Conservation (phyloP, 2,888 invertebrate genomes). For the Cylindroiulus punctatus region DNA sequence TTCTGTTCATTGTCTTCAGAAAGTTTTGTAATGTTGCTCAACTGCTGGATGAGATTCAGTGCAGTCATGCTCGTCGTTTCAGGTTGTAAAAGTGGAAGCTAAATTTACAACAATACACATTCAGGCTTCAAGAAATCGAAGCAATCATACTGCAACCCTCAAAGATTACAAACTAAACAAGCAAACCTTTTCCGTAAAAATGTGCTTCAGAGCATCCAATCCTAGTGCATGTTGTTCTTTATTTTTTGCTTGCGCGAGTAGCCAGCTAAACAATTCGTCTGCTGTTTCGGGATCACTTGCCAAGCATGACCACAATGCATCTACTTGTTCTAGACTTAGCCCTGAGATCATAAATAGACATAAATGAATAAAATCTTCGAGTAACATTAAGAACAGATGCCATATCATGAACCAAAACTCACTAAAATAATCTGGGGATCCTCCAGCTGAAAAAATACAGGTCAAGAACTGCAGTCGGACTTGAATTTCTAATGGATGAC, state of each 20-base stretch:
- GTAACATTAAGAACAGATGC: too few relatives aligned
- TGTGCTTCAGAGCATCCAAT: slow-evolving; percentile 84
- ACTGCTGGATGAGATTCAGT: slow-evolving; percentile 87
- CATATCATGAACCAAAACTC: too few relatives aligned
- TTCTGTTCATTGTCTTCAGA: slow-evolving; percentile 60
- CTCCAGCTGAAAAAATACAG: slow-evolving; percentile 88
- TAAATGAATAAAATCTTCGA: too few relatives aligned
- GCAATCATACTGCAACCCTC: not conserved
- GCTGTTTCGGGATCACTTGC: slow-evolving; percentile 86
- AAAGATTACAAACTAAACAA: not conserved
- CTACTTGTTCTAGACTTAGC: slow-evolving; percentile 81
- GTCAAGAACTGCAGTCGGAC: slow-evolving; percentile 91
- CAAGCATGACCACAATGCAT: slow-evolving; percentile 90
- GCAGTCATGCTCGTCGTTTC: slow-evolving; percentile 93
- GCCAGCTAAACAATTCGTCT: slow-evolving; percentile 93
- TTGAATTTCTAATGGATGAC: slow-evolving; percentile 88
- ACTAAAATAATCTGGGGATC: slow-evolving; percentile 86
- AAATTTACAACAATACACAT: too few relatives aligned
- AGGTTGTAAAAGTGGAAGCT: slow-evolving; percentile 84
- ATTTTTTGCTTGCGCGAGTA: slow-evolving; percentile 89
- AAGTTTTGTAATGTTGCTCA: slow-evolving; percentile 85
- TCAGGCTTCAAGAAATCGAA: too few relatives aligned
- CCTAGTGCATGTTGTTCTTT: slow-evolving; percentile 89
- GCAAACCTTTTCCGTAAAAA: slow-evolving; percentile 80
- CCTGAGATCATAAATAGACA: slow-evolving; percentile 65